Conservation (phyloP, 2,888 invertebrate genomes). For the Eurytoma californica region DNA sequence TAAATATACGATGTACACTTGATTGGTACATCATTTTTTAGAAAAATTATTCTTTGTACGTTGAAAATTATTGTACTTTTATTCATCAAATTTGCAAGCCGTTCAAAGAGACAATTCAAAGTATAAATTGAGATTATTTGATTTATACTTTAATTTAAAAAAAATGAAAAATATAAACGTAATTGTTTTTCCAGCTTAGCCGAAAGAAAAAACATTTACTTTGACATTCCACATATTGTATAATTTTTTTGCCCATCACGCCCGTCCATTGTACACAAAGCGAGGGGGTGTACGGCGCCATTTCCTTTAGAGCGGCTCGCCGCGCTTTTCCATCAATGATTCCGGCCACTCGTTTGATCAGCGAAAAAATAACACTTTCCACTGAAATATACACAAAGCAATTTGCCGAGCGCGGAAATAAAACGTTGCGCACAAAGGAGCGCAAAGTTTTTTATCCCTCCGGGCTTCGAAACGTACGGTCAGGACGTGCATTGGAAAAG, state of each 20-base stretch:
- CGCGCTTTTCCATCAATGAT: slow-evolving; percentile 4
- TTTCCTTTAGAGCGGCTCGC: slow-evolving; percentile 1
- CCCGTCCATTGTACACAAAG: not conserved
- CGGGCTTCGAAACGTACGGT: not conserved
- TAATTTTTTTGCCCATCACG: not conserved
- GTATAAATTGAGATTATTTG: too few species aligned
- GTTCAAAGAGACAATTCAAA: too few species aligned
- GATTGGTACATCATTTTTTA: too few species aligned
- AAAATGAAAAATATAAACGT: too few species aligned
- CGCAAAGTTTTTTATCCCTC: slow-evolving; percentile 15
- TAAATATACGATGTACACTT: too few species aligned
- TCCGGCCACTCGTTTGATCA: not conserved
- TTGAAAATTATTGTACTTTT: too few species aligned
- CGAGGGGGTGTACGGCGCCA: not conserved
- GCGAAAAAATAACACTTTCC: slow-evolving; percentile 2
- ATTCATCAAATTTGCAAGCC: too few species aligned
- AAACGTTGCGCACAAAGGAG: slow-evolving; percentile 10
- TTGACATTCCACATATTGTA: too few species aligned
- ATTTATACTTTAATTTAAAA: too few species aligned
- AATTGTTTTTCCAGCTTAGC: too few species aligned
- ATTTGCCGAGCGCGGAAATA: slow-evolving; percentile 23
- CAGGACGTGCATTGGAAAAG: not conserved
- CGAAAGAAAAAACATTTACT: too few species aligned
- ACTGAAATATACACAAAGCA: slow-evolving; percentile 1
- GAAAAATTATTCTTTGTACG: too few species aligned